Evolutionary conservation across 2,113 vertebrate genomes (phyloP).

Genomic region (Bagarius yarrelli): DNA sequence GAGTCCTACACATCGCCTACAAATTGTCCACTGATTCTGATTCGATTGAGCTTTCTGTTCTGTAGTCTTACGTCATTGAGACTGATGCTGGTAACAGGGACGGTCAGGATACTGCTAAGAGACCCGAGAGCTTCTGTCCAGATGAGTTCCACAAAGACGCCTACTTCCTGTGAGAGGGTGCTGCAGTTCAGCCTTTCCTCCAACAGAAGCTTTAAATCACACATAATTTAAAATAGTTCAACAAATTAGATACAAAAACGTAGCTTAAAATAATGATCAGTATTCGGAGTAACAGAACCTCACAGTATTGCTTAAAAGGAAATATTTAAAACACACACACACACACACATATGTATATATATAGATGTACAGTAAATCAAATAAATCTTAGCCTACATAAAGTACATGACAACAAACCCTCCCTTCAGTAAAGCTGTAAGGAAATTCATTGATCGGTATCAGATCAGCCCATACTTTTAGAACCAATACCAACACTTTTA

Average conservation of each 20-base stretch:
- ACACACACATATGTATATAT: background rate
- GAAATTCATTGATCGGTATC: background rate
- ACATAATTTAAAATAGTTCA: conserved; percentile 19
- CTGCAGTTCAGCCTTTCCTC: conserved; percentile 71
- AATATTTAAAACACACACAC: background rate
- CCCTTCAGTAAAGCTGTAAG: background rate
- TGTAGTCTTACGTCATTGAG: conserved; percentile 75
- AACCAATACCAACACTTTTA: background rate
- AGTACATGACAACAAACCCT: background rate
- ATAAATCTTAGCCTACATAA: background rate
- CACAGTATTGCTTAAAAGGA: background rate
- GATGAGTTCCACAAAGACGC: conserved; percentile 77
- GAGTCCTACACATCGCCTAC: background rate
- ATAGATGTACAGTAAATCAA: background rate
- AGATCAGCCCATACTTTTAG: background rate
- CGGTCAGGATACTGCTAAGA: conserved; percentile 64
- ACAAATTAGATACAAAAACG: background rate
- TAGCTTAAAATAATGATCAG: too few species aligned
- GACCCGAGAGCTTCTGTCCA: conserved; percentile 80
- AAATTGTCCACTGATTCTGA: background rate
- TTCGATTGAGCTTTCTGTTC: background rate
- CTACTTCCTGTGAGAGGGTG: conserved; percentile 73
- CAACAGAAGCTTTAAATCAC: conserved; percentile 74
- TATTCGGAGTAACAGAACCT: background rate
- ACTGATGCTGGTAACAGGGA: conserved; percentile 71